These are phyloP conservation scores for Sisor rabdophorus DNA, from an alignment of 2,113 vertebrate genomes.

Conservation along the genomic window DNA sequence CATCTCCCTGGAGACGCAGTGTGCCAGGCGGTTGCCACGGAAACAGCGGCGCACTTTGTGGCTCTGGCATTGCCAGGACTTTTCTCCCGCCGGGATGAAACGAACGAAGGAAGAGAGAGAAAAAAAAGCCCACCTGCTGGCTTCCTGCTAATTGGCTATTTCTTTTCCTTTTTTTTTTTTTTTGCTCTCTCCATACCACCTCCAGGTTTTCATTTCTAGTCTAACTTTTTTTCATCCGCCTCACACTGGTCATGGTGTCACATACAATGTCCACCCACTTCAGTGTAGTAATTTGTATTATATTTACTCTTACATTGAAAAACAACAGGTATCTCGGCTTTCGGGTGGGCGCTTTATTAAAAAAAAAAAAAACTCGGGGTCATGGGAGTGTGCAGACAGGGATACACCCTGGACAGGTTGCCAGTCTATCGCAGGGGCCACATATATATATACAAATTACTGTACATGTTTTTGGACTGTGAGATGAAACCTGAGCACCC, in stretches of 20 bases:
- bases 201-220: slow-evolving; percentile 56
- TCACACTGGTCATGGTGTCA: neutral
- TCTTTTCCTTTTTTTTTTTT: slow-evolving; percentile 57
- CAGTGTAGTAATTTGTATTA: neutral
- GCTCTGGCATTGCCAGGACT: slow-evolving; percentile 61
- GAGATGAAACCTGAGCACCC: too few species aligned
- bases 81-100: slow-evolving; percentile 49
- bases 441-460: too few species aligned
- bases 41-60: slow-evolving; percentile 72
- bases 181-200: slow-evolving; percentile 48
- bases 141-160: slow-evolving; percentile 74
- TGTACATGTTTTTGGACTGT: too few species aligned
- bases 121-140: slow-evolving; percentile 72
- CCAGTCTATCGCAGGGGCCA: too few species aligned
- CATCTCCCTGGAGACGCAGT: slow-evolving; percentile 77
- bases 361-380: too few species aligned
- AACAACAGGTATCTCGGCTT: neutral
- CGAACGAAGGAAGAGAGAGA: slow-evolving; percentile 43
- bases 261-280: neutral
- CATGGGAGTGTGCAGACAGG: too few species aligned
- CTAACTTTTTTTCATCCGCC: slow-evolving; percentile 52
- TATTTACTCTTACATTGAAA: neutral
- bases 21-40: slow-evolving; percentile 75
- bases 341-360: too few species aligned
- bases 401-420: too few species aligned